Base-by-base conservation (phyloP, 2,113 vertebrate species). In the Nibea albiflora region DNA sequence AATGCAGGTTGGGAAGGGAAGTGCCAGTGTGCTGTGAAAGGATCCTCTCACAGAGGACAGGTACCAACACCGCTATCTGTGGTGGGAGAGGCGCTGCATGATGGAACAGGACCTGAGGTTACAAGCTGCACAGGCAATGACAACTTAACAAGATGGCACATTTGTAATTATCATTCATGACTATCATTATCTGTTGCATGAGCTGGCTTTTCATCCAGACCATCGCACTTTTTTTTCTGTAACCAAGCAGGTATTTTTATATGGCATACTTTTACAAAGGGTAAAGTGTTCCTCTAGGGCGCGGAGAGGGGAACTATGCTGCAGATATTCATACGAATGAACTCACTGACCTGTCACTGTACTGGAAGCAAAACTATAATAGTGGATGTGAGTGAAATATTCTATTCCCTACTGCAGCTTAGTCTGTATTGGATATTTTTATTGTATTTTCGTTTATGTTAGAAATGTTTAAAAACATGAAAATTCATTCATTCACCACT, bases 121-220 rank as follows among this genome's bases (percentile, higher is more conserved):
- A 87, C 79, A 89, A 31, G 85, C 77, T 87, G 86, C 90, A 58
- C 52, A 88, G 81, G 78, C 85, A 85, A 88, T 90, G 94, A 92
- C 89, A 92, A 83, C 84, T 92, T 94, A 92, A 95, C 91, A 94
- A 92, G 91, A 83, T 81, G 75, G 83, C 89, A 89, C 76, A 88
- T 92, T 95, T 92, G 94, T 94, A 94, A 95, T 95, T 95, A 95
- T 93, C 76, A 78, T 87, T 85, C 73, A 87, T 76, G 77, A 78
- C 92, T 92, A 88, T 95, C 89, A 94, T 95, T 94, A 94, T 93
- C 57, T 85, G 47, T 89, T 84, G 67, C 84, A 90, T 85, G 84
- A 92, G 74, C 81, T 87, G 73, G 83, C 84, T 82, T 85, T 80
- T 80, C 64, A 89, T 89, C 81, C 69, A 88, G 86, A 83, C 79